Evolutionary conservation across 2,888 invertebrate species (phyloP), one percentile per base, ranked within the genome.

Genomic region (Xanthia togata): DNA sequence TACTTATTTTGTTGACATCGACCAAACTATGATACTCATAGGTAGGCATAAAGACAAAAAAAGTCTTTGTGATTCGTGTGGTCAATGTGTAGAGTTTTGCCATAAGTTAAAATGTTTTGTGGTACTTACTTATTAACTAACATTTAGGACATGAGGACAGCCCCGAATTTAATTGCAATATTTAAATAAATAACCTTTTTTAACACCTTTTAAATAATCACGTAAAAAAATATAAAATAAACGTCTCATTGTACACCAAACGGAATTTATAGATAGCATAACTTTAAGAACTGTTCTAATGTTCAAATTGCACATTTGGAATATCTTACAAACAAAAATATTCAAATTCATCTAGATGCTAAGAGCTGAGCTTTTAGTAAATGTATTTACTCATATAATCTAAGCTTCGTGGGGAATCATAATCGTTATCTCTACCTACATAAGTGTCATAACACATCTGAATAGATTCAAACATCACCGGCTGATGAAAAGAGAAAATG

Each of bases 311-410:
- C 92, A 92, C 92, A 90, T 91, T 91, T 90, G 89, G 79, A 90
- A 91, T 90, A 87, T 91, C 87, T 89, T 90, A 90, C 91, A 84
- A 89, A 87, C 82, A 86, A 86, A 82, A 86, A 82, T 82, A 84
- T 75, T 86, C 67, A 71, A 84, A 81, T 87, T 89, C 89, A 88
- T 89, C 73, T 90, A 89, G 88, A 87, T 88, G 88, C 89, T 91
- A 91, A 89, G 89, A 89, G 91, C 90, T 90, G 90, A 90, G 93
- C 93, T 93, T 93, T 89, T 92, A 92, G 90, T 90, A 87, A 89
- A 89, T 87, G 88, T 91, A 89, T 89, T 87, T 89, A 90, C 82
- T 88, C 78, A 89, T 83, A 80, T 80, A 83, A 78, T 77, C 67
- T 84, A 87, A 87, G 89, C 70, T 75, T 83, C 79, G 83, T 85